These are phyloP conservation scores for Corythoichthys intestinalis DNA, from an alignment of 2,113 vertebrate species.

Conservation along the genomic window DNA sequence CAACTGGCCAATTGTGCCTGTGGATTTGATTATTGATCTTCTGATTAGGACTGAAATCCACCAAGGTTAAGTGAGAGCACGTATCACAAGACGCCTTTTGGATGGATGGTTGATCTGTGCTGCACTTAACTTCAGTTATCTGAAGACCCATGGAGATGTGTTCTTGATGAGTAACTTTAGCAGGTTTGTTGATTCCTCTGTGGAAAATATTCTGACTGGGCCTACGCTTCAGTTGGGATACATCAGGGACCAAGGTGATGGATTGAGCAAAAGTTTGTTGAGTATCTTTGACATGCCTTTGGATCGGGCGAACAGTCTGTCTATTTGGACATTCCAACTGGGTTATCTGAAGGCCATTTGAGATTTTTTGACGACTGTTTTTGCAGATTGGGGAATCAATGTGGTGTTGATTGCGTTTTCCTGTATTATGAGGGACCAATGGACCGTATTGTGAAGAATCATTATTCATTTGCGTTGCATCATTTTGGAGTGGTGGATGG, in stretches of 20 bases:
- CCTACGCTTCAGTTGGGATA: background rate
- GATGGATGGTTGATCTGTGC: background rate
- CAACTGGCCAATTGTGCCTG: background rate
- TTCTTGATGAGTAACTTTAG: background rate
- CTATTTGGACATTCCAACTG: background rate
- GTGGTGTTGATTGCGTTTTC: background rate
- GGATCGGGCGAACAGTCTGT: background rate
- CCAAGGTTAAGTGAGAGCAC: background rate
- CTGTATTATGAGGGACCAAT: background rate
- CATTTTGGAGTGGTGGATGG: background rate
- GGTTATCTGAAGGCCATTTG: conserved; percentile 6
- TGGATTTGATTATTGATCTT: conserved; percentile 1
- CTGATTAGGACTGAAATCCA: background rate
- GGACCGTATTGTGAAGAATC: background rate
- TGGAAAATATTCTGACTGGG: background rate
- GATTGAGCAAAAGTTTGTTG: background rate
- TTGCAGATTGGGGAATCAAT: background rate
- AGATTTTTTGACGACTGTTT: conserved; percentile 1
- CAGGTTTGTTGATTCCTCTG: background rate
- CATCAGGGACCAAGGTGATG: conserved; percentile 1
- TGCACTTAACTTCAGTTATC: background rate
- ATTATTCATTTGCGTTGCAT: background rate
- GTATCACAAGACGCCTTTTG: background rate
- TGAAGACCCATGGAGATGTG: conserved; percentile 1
- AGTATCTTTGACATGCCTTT: background rate